These are phyloP conservation scores for Clostera curtula DNA, from an alignment of 2,888 invertebrate genomes.

Conservation along the genomic window DNA sequence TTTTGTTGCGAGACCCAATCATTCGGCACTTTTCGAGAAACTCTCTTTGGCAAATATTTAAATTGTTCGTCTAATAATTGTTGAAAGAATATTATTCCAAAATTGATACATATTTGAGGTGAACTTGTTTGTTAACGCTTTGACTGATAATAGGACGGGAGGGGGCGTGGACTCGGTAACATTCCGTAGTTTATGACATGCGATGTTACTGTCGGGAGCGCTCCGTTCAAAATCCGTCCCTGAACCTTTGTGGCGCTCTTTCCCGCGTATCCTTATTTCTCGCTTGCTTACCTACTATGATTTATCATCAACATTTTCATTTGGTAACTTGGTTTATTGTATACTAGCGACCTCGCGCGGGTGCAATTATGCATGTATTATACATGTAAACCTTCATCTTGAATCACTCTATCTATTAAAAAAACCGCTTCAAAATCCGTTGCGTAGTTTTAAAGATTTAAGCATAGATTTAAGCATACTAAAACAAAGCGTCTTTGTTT, in stretches of 20 bases:
- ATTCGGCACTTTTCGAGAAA: constrained; percentile 10
- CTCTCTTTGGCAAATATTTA: constrained; percentile 10
- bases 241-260: constrained; percentile 28
- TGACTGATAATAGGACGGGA: constrained; percentile 39
- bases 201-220: constrained; percentile 27
- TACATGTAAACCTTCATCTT: no score
- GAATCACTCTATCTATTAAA: no score
- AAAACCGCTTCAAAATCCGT: no score
- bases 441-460: no score
- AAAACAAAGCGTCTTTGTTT: no score
- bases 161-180: constrained; percentile 29
- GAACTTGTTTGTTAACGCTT: constrained; percentile 37
- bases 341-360: no score
- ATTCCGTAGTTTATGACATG: constrained; percentile 50
- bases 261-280: constrained; percentile 30
- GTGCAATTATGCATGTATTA: no score
- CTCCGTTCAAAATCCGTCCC: no score
- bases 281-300: constrained; percentile 23
- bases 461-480: no score
- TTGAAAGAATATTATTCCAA: constrained; percentile 10
- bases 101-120: constrained; percentile 24
- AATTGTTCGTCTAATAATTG: constrained; percentile 9
- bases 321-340: constrained; percentile 16
- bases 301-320: constrained; percentile 21
- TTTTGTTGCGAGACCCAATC: constrained; percentile 10